Percentiles rank a stretch among this genome's conserved stretches.
Evolutionary conservation across 2,113 vertebrate genomes (phyloP).

Genomic region (Calonectris borealis): DNA sequence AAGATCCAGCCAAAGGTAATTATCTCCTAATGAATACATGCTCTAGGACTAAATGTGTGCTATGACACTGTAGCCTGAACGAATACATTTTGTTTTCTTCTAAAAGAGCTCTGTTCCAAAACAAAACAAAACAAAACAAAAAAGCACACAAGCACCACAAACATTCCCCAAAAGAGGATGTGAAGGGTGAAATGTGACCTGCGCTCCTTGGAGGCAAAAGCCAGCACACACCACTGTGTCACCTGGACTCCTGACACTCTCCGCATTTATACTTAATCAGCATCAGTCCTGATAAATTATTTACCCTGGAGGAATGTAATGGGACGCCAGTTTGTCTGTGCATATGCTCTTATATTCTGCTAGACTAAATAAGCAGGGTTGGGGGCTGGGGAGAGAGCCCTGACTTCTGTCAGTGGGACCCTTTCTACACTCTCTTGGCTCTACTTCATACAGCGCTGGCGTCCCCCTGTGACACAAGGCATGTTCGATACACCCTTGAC

Average conservation of each 20-base stretch:
- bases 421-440: background rate
- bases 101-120: constrained; percentile 8
- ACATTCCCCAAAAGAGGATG: background rate
- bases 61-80: background rate
- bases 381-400: background rate
- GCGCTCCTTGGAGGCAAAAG: constrained; percentile 31
- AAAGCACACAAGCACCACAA: background rate
- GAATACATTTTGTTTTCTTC: background rate
- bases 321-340: constrained; percentile 42
- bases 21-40: background rate
- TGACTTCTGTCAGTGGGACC: background rate
- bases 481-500: background rate
- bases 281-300: constrained; percentile 62
- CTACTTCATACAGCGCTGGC: background rate
- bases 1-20: background rate
- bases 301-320: constrained; percentile 52
- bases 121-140: background rate
- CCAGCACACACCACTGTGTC: background rate
- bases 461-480: background rate
- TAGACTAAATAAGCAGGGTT: constrained; percentile 61
- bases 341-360: background rate
- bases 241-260: constrained; percentile 56
- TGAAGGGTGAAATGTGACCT: constrained; percentile 34
- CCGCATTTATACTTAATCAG: constrained; percentile 66
- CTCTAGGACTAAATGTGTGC: background rate